phyloP scores from a whole-genome alignment of 2,888 invertebrate genomes.

The Leucoptera coffeella region DNA sequence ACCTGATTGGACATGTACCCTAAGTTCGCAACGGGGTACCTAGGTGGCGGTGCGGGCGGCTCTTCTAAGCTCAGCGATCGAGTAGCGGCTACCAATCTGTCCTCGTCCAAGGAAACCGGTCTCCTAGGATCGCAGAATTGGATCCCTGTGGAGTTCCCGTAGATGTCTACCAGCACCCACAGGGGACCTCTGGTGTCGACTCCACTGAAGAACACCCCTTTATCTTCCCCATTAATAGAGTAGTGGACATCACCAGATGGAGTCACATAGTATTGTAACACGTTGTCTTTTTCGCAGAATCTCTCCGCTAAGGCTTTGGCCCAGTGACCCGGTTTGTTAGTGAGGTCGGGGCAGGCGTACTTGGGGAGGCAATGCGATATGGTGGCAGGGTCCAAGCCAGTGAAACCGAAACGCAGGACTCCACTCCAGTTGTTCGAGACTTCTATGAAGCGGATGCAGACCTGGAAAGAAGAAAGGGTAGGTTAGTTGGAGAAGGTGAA shows the following conservation, averaged over 20 bases:
- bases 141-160: slow-evolving; percentile 94
- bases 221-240: slow-evolving; percentile 92
- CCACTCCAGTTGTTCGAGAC: slow-evolving; percentile 96
- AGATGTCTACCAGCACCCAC: slow-evolving; percentile 94
- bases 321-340: slow-evolving; percentile 97
- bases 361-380: slow-evolving; percentile 77
- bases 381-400: slow-evolving; percentile 82
- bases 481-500: no score
- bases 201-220: slow-evolving; percentile 78
- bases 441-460: slow-evolving; percentile 86
- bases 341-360: slow-evolving; percentile 97
- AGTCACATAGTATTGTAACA: slow-evolving; percentile 89
- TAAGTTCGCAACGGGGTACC: slow-evolving; percentile 96
- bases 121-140: slow-evolving; percentile 81
- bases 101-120: slow-evolving; percentile 48
- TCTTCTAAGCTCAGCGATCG: slow-evolving; percentile 60
- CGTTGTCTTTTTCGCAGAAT: slow-evolving; percentile 79
- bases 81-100: slow-evolving; percentile 62
- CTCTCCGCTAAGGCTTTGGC: slow-evolving; percentile 93
- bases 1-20: slow-evolving; percentile 78
- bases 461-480: slow-evolving; percentile 38
- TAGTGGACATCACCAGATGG: slow-evolving; percentile 91
- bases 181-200: slow-evolving; percentile 80
- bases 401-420: slow-evolving; percentile 96
- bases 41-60: slow-evolving; percentile 64